Conservation (phyloP, 35 echinoderm and acorn worm species). For the Anneissia japonica region DNA sequence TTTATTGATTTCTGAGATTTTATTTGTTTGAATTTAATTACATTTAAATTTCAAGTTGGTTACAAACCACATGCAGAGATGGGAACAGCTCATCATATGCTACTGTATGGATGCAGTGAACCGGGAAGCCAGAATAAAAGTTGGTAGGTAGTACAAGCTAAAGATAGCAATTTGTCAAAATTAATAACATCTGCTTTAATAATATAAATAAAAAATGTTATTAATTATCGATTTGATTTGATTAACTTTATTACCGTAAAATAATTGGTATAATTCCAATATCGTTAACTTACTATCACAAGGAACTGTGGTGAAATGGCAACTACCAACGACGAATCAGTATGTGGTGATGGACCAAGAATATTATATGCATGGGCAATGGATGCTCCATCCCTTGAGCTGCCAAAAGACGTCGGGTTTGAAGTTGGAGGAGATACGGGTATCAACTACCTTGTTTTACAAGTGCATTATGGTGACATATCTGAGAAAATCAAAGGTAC, state of each 20-base stretch:
- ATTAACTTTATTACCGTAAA: background rate
- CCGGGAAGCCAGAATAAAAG: slow-evolving; percentile 47
- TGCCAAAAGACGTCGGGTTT: slow-evolving; percentile 87
- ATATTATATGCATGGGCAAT: slow-evolving; percentile 93
- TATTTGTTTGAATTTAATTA: too few species aligned
- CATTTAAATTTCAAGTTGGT: slow-evolving; percentile 46
- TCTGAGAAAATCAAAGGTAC: slow-evolving; percentile 72
- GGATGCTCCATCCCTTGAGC: slow-evolving; percentile 65
- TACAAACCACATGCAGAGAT: slow-evolving; percentile 44
- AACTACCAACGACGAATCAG: slow-evolving; percentile 5
- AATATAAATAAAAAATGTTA: background rate
- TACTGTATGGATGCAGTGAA: slow-evolving; percentile 71
- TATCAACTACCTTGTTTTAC: slow-evolving; percentile 74
- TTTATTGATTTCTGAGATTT: too few species aligned
- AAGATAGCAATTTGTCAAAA: too few species aligned
- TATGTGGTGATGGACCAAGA: slow-evolving; percentile 47
- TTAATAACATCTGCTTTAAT: background rate
- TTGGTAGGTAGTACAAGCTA: slow-evolving; percentile 47
- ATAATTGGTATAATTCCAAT: background rate
- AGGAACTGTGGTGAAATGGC: slow-evolving; percentile 96
- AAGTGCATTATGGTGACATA: slow-evolving; percentile 62
- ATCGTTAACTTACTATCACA: background rate
- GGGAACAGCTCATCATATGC: slow-evolving; percentile 77
- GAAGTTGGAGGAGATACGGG: slow-evolving; percentile 65
- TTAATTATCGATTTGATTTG: background rate